Evolutionary conservation across 1,140 invertebrate species (phyloP).

Genomic region (Drosophila arizonae): DNA sequence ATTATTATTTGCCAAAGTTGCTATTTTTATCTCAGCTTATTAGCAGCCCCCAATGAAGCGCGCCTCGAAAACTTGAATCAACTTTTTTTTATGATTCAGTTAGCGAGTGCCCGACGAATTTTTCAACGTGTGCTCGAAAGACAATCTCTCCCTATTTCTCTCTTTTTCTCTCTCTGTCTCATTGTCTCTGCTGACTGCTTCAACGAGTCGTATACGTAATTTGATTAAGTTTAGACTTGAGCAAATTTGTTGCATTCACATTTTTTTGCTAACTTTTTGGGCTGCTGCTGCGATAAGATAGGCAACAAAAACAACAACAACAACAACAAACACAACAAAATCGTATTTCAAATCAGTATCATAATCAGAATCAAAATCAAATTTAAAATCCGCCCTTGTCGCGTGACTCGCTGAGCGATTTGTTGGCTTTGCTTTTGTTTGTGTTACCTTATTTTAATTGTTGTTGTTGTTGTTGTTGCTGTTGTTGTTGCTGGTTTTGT

Average conservation of each 20-base stretch:
- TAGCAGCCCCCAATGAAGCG: slow-evolving; percentile 59
- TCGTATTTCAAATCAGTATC: slow-evolving; percentile 4
- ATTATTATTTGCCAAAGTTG: slow-evolving; percentile 43
- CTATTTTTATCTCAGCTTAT: slow-evolving; percentile 64
- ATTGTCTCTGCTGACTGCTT: slow-evolving; percentile 15
- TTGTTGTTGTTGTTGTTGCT: too few relatives aligned
- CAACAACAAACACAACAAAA: slow-evolving; percentile 8
- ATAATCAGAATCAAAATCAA: slow-evolving; percentile 41
- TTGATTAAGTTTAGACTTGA: slow-evolving; percentile 37
- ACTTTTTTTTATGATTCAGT: slow-evolving; percentile 63
- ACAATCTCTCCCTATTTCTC: too few relatives aligned
- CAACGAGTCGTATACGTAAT: slow-evolving; percentile 67
- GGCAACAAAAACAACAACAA: slow-evolving; percentile 9
- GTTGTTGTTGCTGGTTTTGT: not conserved
- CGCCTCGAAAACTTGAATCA: slow-evolving; percentile 32
- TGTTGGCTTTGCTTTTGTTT: not conserved
- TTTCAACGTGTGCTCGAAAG: slow-evolving; percentile 6
- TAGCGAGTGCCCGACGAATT: slow-evolving; percentile 53
- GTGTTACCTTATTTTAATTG: not conserved
- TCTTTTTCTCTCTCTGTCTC: too few relatives aligned
- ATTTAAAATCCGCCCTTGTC: slow-evolving; percentile 52
- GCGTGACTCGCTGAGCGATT: slow-evolving; percentile 48
- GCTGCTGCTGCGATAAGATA: slow-evolving; percentile 58
- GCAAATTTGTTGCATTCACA: slow-evolving; percentile 25
- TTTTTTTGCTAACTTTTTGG: not conserved